These are phyloP conservation scores for Dryadula phaetusa DNA, from an alignment of 2,888 invertebrate species.

Conservation along the genomic window DNA sequence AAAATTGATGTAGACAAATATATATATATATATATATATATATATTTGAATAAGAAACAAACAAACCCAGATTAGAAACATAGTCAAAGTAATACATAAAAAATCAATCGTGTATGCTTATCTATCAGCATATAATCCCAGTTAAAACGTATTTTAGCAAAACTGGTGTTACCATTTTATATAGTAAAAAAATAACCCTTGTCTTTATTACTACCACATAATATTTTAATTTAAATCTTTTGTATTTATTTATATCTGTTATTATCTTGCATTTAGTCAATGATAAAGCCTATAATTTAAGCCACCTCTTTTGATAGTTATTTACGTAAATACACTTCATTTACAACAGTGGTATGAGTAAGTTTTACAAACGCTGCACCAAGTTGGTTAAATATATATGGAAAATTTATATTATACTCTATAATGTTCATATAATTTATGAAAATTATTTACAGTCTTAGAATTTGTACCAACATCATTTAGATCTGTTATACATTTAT, in stretches of 20 bases:
- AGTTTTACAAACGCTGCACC: constrained; percentile 37
- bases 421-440: constrained; percentile 46
- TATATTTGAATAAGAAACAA: constrained; percentile 22
- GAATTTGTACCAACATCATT: constrained; percentile 76
- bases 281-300: constrained; percentile 21
- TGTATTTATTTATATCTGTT: constrained; percentile 10
- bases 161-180: constrained; percentile 8
- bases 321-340: constrained; percentile 18
- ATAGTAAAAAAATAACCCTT: constrained; percentile 17
- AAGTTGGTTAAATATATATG: constrained; percentile 45
- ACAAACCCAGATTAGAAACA: constrained; percentile 22
- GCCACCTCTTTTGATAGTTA: constrained; percentile 18
- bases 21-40: too few relatives aligned
- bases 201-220: constrained; percentile 12
- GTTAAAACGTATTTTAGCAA: constrained; percentile 13
- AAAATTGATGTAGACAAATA: not conserved
- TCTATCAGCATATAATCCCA: constrained; percentile 10
- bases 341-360: constrained; percentile 25
- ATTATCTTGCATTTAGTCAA: not conserved
- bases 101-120: not conserved
- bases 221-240: constrained; percentile 15
- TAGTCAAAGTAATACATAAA: constrained; percentile 14
- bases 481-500: constrained; percentile 66
- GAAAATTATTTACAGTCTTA: constrained; percentile 75
- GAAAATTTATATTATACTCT: constrained; percentile 41